Base-by-base conservation (phyloP, 2,888 invertebrate species). In the Cheilosia soror region DNA sequence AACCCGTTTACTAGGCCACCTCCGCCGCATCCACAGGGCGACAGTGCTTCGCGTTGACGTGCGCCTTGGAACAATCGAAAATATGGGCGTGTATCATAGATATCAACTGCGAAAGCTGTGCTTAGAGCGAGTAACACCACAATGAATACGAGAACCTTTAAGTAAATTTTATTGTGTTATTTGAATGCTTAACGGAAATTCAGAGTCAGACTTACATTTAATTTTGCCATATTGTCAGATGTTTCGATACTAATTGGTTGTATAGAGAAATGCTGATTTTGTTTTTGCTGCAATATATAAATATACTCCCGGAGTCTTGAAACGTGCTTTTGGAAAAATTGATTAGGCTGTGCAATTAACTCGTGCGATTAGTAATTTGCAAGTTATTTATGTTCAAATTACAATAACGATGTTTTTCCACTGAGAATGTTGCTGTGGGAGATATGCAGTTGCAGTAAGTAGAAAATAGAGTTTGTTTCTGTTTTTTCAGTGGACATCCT, bases 301-400 rank as follows among this genome's bases (percentile, higher is more conserved):
- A 42, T 47, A 62, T n/a, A 58, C 13, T 33, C 20, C 11, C 1
- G 1, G 15, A 40, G 44, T 44, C 29, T 63, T 47, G 66, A 53
- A 13, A 84, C 84, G 84, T 84, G 84, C 75, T 71, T 73, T 29
- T 49, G 5, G 2, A 47, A 40, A 15, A 66, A 80, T 53, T 80
- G 75, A 71, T 75, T 47, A 63, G 51, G 15, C 25, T 42, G 4
- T 9, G 13, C 15, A 55, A 33, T 33, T 44, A 62, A 68, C 68
- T 78, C 75, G 57, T 75, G 73, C 63, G 75, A 84, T 79, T 79
- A 65, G 62, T 68, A 20, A 27, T 49, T 44, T 53, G 42, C 5
- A 20, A 47, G 4, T 57, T 66, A 65, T 47, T 58, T 47, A 29
- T 66, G 29, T 42, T 49, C 40, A 44, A 62, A 15, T 62, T 25